A percentile compares a stretch with the other conserved stretches of the same genome.
phyloP scores from a whole-genome alignment of 2,888 invertebrate species.

The Cyclophora punctaria region DNA sequence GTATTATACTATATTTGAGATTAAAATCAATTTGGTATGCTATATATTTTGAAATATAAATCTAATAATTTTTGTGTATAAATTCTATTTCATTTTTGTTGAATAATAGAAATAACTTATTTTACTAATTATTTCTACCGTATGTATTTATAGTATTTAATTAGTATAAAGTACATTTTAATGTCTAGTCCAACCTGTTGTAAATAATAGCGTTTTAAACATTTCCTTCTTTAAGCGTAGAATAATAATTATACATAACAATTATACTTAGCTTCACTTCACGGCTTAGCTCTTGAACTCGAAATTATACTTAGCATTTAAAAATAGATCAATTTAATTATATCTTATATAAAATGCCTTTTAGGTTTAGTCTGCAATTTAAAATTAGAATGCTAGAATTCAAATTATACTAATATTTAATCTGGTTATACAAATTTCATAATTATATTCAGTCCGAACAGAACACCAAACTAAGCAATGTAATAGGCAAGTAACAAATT shows the following conservation, averaged over 20 bases:
- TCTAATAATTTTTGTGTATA: too few species aligned
- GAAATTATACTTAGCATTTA: background rate
- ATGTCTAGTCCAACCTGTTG: slow-evolving; percentile 13
- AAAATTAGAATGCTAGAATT: slow-evolving; percentile 25
- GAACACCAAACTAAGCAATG: background rate
- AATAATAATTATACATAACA: background rate
- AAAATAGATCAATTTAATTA: slow-evolving; percentile 1
- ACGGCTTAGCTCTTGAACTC: slow-evolving; percentile 8
- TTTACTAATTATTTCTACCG: too few species aligned
- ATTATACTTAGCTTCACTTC: too few species aligned
- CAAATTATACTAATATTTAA: slow-evolving; percentile 6
- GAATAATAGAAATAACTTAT: too few species aligned
- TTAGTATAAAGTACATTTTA: too few species aligned
- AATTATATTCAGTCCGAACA: slow-evolving; percentile 1
- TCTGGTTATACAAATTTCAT: background rate
- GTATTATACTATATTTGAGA: too few species aligned
- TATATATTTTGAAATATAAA: too few species aligned
- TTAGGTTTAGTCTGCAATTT: slow-evolving; percentile 19
- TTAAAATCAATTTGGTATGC: too few species aligned
- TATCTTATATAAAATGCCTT: slow-evolving; percentile 14
- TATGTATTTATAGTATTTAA: too few species aligned
- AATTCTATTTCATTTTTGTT: too few species aligned
- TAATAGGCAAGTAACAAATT: background rate
- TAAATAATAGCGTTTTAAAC: slow-evolving; percentile 8
- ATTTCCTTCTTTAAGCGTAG: slow-evolving; percentile 4